Conservation (phyloP, 1,140 invertebrate species). For the Epicauta chinensis region DNA sequence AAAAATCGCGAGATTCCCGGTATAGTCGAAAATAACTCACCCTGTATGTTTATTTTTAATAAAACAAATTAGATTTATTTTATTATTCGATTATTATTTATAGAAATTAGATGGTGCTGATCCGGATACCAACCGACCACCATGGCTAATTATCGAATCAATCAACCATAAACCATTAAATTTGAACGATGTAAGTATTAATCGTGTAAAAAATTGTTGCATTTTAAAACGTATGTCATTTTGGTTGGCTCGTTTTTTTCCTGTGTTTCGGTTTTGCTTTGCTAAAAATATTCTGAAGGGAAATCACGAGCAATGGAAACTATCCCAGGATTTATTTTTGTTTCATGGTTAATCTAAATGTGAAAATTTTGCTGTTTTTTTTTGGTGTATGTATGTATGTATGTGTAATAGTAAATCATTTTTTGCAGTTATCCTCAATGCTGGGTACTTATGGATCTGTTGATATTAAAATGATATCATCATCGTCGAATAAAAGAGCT, state of each 20-base stretch:
- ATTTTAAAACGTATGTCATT: neutral
- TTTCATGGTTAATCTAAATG: no score
- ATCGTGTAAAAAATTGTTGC: neutral
- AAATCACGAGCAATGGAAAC: no score
- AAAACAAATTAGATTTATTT: no score
- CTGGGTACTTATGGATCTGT: slow-evolving; percentile 42
- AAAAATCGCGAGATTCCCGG: no score
- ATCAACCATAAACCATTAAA: slow-evolving; percentile 33
- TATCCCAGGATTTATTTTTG: no score
- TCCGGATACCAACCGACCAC: slow-evolving; percentile 45
- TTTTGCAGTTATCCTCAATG: slow-evolving; percentile 41
- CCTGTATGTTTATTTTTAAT: no score
- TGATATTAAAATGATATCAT: slow-evolving; percentile 40
- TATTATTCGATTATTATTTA: slow-evolving; percentile 18
- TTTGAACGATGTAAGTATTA: slow-evolving; percentile 36
- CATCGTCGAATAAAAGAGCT: slow-evolving; percentile 27
- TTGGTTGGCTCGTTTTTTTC: no score
- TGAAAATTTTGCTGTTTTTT: slow-evolving; percentile 9
- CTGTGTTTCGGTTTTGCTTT: neutral
- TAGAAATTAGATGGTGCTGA: slow-evolving; percentile 50
- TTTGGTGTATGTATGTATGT: no score
- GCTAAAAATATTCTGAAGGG: neutral
- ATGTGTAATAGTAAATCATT: no score
- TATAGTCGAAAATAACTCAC: no score
- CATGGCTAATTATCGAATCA: slow-evolving; percentile 46